A percentile compares a stretch with the other conserved stretches of the same genome.
Conservation (phyloP, 2,888 invertebrate species). For the Polymixis lichenea region DNA sequence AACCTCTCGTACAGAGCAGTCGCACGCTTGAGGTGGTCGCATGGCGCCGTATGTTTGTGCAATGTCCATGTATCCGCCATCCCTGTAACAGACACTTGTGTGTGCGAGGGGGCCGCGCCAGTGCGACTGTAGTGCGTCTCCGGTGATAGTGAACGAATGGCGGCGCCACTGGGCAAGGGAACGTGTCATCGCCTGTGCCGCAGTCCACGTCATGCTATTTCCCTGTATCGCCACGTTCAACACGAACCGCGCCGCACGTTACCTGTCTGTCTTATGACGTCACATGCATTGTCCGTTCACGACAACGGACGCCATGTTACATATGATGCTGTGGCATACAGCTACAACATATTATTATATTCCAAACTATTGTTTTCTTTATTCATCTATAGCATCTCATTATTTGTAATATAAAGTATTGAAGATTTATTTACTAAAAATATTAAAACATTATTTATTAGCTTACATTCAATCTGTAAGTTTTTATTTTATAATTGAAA, state of each 20-base stretch:
- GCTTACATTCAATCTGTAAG: constrained; percentile 44
- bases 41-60: neutral
- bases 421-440: constrained; percentile 54
- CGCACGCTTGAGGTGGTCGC: constrained; percentile 1
- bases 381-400: constrained; percentile 28
- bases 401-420: constrained; percentile 36
- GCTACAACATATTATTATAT: constrained; percentile 5
- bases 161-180: neutral
- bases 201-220: neutral
- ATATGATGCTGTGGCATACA: constrained; percentile 10
- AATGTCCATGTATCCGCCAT: constrained; percentile 7
- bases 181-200: neutral
- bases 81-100: neutral
- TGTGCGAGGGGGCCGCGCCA: constrained; percentile 39
- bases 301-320: neutral
- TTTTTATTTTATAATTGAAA: constrained; percentile 45
- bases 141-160: neutral
- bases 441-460: constrained; percentile 59
- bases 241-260: constrained; percentile 11
- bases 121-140: neutral
- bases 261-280: constrained; percentile 33
- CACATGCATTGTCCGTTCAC: constrained; percentile 17
- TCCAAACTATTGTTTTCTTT: constrained; percentile 36
- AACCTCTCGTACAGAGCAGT: neutral
- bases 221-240: neutral